Conservation (phyloP, 2,888 invertebrate species). For the Acrobasis consociella region DNA sequence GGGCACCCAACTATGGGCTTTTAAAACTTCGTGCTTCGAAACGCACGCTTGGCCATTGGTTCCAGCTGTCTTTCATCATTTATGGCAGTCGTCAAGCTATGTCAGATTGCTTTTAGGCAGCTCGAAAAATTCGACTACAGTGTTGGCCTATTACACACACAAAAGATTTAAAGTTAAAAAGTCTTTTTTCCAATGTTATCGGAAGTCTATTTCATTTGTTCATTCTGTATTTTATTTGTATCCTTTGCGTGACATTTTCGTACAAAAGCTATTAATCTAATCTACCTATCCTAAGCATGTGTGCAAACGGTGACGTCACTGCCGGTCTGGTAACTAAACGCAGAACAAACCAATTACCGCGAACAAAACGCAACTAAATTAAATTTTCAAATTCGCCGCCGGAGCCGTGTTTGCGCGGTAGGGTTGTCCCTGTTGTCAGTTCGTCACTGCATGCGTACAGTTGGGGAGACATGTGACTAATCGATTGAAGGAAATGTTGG, state of each 20-base stretch:
- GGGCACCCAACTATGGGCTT: no score
- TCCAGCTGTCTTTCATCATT: no score
- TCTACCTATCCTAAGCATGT: background rate
- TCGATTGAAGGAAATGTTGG: background rate
- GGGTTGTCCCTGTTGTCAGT: conserved; percentile 45
- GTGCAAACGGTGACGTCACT: background rate
- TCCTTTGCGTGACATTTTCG: background rate
- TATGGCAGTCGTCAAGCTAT: no score
- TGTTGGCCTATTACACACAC: no score
- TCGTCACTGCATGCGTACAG: background rate
- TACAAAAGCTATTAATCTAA: background rate
- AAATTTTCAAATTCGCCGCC: conserved; percentile 74
- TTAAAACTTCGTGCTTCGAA: no score
- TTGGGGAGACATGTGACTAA: background rate
- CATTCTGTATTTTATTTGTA: background rate
- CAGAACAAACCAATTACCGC: conserved; percentile 77
- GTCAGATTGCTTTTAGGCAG: no score
- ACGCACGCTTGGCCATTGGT: no score
- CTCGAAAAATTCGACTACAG: no score
- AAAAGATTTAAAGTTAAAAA: no score
- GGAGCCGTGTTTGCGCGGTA: conserved; percentile 48
- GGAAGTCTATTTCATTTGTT: no score
- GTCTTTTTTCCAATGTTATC: no score
- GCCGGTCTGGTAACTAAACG: conserved; percentile 52
- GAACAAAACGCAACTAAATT: conserved; percentile 77